These are phyloP conservation scores for Sciurus vulgaris DNA, from an alignment of 2,797 vertebrate species.

Conservation along the genomic window DNA sequence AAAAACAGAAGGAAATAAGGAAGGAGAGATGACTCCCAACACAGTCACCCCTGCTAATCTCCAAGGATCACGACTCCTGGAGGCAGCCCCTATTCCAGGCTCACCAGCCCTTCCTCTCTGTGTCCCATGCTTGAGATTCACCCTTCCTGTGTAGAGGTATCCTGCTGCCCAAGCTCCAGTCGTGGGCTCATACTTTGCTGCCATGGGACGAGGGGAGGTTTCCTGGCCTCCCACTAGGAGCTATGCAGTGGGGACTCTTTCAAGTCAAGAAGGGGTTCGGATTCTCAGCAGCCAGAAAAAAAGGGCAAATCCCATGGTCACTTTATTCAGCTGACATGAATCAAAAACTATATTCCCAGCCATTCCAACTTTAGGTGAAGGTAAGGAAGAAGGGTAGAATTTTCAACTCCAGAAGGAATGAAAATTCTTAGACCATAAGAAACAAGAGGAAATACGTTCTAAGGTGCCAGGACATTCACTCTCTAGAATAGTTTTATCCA, in stretches of 20 bases:
- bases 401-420: constrained; percentile 35
- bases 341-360: not conserved
- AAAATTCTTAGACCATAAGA: constrained; percentile 5
- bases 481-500: constrained; percentile 11
- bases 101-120: not conserved
- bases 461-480: not conserved
- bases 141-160: not conserved
- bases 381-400: not conserved
- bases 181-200: not conserved
- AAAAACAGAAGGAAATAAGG: too few species aligned
- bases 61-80: not conserved
- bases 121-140: not conserved
- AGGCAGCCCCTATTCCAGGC: not conserved
- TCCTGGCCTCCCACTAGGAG: not conserved
- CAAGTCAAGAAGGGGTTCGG: not conserved
- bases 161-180: not conserved
- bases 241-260: not conserved
- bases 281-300: not conserved
- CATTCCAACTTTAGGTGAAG: constrained; percentile 18
- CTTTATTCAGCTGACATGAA: not conserved
- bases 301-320: not conserved
- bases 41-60: not conserved
- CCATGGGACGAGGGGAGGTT: not conserved
- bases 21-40: too few species aligned
- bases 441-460: not conserved